These are phyloP conservation scores for Columba janthina DNA, from an alignment of 2,113 vertebrate genomes.

Conservation along the genomic window DNA sequence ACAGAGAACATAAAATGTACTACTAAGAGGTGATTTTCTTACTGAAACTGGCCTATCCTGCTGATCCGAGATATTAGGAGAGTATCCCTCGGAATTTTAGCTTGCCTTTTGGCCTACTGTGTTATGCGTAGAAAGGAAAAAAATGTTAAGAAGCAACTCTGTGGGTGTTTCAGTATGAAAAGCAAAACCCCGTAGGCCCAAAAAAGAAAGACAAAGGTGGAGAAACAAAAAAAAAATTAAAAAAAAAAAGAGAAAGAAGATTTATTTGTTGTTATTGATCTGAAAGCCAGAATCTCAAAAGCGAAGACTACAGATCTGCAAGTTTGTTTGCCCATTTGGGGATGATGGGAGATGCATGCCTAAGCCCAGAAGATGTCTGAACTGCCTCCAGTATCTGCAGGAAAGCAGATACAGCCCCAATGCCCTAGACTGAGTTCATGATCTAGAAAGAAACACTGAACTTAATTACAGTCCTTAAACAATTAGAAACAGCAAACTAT, in stretches of 20 bases:
- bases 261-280: slow-evolving; percentile 7
- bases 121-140: not conserved
- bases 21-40: not conserved
- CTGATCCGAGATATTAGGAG: not conserved
- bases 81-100: not conserved
- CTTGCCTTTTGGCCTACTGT: slow-evolving; percentile 18
- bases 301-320: not conserved
- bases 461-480: slow-evolving; percentile 51
- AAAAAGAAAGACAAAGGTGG: slow-evolving; percentile 8
- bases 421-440: slow-evolving; percentile 8
- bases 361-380: not conserved
- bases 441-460: slow-evolving; percentile 51
- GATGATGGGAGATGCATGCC: not conserved
- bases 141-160: not conserved
- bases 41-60: slow-evolving; percentile 3
- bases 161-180: slow-evolving; percentile 6
- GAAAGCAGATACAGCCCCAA: not conserved
- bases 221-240: not conserved
- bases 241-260: not conserved
- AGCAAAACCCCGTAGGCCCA: not conserved
- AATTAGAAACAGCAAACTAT: slow-evolving; percentile 37
- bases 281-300: slow-evolving; percentile 4
- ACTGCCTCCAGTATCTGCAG: slow-evolving; percentile 2
- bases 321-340: not conserved
- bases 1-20: slow-evolving; percentile 36